These are phyloP conservation scores for Hedychridium roseum DNA, from an alignment of 2,888 invertebrate genomes.

Conservation along the genomic window DNA sequence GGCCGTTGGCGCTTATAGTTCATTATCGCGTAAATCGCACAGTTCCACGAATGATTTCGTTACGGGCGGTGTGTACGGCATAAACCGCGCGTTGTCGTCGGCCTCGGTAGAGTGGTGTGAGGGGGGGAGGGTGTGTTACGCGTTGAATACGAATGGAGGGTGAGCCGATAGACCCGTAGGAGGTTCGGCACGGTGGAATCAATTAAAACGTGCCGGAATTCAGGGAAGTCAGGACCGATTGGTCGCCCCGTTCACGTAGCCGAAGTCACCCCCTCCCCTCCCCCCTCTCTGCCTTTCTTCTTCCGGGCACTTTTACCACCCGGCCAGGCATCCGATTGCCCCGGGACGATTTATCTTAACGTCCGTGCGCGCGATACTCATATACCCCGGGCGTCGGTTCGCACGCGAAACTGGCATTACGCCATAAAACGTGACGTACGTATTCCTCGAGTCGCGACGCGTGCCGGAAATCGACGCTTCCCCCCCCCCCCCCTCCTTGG, in stretches of 20 bases:
- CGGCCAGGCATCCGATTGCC: not conserved
- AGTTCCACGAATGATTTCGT: too few relatives aligned
- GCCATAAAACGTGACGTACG: conserved; percentile 40
- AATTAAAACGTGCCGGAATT: conserved; percentile 9
- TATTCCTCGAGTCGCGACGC: conserved; percentile 36
- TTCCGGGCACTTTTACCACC: conserved; percentile 19
- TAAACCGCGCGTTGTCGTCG: too few relatives aligned
- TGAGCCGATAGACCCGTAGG: too few relatives aligned
- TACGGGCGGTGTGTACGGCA: too few relatives aligned
- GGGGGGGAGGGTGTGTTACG: too few relatives aligned
- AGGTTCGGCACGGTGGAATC: conserved; percentile 2
- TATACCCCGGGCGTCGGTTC: conserved; percentile 14
- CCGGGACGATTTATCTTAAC: not conserved
- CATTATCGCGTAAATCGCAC: too few relatives aligned
- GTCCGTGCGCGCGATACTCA: conserved; percentile 36
- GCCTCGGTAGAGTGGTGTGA: too few relatives aligned
- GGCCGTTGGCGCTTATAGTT: too few relatives aligned
- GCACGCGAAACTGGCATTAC: conserved; percentile 47
- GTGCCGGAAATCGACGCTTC: conserved; percentile 23
- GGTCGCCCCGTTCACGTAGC: conserved; percentile 5
- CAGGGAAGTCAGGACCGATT: not conserved
- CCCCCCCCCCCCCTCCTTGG: conserved; percentile 1
- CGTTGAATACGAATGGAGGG: too few relatives aligned
- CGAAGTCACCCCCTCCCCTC: too few relatives aligned
- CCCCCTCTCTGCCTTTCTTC: conserved; percentile 5